Conservation (phyloP, 2,113 vertebrate species). For the Chaetorhynchus papuensis region DNA sequence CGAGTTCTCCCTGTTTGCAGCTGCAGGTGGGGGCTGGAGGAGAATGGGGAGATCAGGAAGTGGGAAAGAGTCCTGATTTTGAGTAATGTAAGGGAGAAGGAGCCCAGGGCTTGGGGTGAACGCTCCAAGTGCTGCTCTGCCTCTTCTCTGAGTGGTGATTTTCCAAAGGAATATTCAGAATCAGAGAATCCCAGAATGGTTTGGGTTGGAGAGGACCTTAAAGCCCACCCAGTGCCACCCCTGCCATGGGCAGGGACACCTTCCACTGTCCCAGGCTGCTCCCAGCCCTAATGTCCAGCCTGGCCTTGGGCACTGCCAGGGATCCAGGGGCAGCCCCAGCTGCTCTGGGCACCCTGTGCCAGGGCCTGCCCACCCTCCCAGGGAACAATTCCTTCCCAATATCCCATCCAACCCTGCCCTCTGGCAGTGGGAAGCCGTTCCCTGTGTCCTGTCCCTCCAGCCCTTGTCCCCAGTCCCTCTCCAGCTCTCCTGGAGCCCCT, state of each 20-base stretch:
- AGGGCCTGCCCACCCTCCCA: not conserved
- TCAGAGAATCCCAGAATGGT: not conserved
- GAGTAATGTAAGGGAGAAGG: fast-evolving
- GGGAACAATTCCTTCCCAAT: not conserved
- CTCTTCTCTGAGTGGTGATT: not conserved
- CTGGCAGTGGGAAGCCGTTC: not conserved
- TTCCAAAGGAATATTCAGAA: not conserved
- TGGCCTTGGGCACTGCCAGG: not conserved
- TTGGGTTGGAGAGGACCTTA: not conserved
- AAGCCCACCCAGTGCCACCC: fast-evolving
- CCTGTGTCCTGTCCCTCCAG: not conserved
- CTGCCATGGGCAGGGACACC: not conserved
- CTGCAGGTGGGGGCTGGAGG: not conserved
- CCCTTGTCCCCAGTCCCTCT: not conserved
- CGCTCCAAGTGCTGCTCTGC: not conserved
- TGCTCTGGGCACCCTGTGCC: not conserved
- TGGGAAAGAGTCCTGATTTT: not conserved
- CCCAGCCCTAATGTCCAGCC: not conserved
- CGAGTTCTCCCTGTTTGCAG: not conserved
- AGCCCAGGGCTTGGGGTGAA: not conserved
- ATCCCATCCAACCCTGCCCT: not conserved
- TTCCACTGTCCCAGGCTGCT: not conserved
- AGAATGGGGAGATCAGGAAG: not conserved
- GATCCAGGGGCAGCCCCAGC: not conserved
- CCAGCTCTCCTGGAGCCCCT: not conserved